Conservation (phyloP, 1,140 invertebrate species). For the Onthophagus taurus region DNA sequence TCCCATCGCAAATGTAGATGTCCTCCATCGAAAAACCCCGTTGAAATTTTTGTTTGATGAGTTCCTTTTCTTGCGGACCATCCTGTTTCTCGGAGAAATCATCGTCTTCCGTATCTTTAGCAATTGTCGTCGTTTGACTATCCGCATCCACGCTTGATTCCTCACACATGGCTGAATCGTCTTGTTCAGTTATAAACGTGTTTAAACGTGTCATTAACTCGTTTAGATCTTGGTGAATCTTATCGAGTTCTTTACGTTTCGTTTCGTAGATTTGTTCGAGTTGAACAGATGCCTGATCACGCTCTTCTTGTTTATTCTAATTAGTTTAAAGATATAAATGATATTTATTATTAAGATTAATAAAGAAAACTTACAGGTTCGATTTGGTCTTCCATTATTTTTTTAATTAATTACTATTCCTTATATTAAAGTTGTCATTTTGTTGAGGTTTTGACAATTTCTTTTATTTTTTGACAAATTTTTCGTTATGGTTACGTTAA, state of each 20-base stretch:
- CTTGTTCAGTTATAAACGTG: slow-evolving; percentile 8
- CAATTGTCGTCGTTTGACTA: neutral
- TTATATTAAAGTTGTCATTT: too few species aligned
- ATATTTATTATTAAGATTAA: too few species aligned
- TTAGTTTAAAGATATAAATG: too few species aligned
- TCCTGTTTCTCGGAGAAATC: slow-evolving; percentile 12
- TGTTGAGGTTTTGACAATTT: too few species aligned
- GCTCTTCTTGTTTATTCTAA: too few species aligned
- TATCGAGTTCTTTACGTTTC: slow-evolving; percentile 10
- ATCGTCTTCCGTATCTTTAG: slow-evolving; percentile 1
- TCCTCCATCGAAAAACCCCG: slow-evolving; percentile 2
- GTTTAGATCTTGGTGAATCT: slow-evolving; percentile 10
- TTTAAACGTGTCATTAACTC: slow-evolving; percentile 12
- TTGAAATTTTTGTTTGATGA: slow-evolving; percentile 6
- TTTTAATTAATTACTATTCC: too few species aligned
- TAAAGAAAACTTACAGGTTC: too few species aligned
- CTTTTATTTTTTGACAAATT: too few species aligned
- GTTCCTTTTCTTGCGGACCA: slow-evolving; percentile 12
- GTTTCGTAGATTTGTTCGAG: too few species aligned
- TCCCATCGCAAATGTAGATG: slow-evolving; percentile 8
- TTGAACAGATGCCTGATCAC: too few species aligned
- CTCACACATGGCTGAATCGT: neutral
- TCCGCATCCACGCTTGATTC: neutral
- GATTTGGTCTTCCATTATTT: too few species aligned
- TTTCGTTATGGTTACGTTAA: too few species aligned